Base-by-base conservation (phyloP, 53 echinoderm and acorn worm species). In the Patiria pectinifera region DNA sequence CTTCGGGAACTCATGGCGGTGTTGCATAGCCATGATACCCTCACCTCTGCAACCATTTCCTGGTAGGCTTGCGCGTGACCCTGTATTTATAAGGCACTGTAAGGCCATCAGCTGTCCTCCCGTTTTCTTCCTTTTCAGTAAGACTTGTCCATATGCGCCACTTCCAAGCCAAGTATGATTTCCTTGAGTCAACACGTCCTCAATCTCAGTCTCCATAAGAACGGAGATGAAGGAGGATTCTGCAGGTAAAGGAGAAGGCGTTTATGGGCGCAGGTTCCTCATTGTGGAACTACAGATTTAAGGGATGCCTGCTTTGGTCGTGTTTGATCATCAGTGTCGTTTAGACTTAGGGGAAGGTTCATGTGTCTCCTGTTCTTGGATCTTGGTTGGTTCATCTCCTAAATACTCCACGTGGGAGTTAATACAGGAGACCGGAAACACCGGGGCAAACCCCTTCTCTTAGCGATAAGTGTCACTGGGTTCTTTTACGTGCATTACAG, bases 191-290 rank as follows among this genome's bases (percentile, higher is more conserved):
- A 86, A 11, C 45, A 86, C 86, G 86, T 86, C 86, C 10, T 86
- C 86, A 21, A 71, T 5, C 48, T 86, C 86, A 23, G 24, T 71
- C 74, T 86, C 74, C 12, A 22, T 43, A 45, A 86, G 71, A 14
- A 86, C 21, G 11, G 86, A 71, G 48, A 86, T 86, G 70, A 86
- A 71, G 43, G 71, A 71, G 21, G 86, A 86, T 72, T 71, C 71
- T 19, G 86, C n/a, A 48, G 86, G 86, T 24, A 86, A 24, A 23
- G 86, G 48, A 46, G 70, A 45, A 45, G 86, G 4, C 21, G 2
- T 6, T 15, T 21, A 21, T n/a, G 86, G 48, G 10, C 86, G 8
- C 47, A 43, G 7, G 72, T 1, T 48, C 48, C 12, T n/a, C 70
- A 18, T 13, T 0, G 85, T 6, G 11, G 70, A 48, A 16, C 53